phyloP scores from a whole-genome alignment of 2,888 invertebrate species.

The Thumatha senex region DNA sequence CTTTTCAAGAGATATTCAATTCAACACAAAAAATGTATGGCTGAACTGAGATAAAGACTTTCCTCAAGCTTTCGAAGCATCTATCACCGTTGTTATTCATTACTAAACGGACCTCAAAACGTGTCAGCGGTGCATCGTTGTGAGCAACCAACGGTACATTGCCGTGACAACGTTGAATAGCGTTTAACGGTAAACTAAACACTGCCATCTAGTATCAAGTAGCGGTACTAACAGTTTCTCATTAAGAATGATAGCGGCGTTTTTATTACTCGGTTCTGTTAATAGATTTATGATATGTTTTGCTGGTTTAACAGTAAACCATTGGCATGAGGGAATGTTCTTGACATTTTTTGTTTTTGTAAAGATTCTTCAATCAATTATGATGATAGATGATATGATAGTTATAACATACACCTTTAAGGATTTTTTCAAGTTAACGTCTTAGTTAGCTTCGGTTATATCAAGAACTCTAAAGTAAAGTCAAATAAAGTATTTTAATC shows the following conservation, averaged over 20 bases:
- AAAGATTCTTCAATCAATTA: slow-evolving; percentile 25
- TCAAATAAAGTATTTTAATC: too few relatives aligned
- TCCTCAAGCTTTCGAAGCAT: slow-evolving; percentile 10
- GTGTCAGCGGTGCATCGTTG: slow-evolving; percentile 59
- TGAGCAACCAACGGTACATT: slow-evolving; percentile 52
- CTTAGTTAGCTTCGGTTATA: too few relatives aligned
- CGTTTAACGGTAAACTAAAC: slow-evolving; percentile 55
- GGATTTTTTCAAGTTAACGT: too few relatives aligned
- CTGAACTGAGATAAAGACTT: too few relatives aligned
- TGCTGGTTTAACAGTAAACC: slow-evolving; percentile 28
- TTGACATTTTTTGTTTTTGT: slow-evolving; percentile 22
- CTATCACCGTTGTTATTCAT: slow-evolving; percentile 50
- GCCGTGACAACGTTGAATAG: slow-evolving; percentile 51
- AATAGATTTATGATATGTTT: slow-evolving; percentile 31
- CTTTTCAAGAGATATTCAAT: too few relatives aligned
- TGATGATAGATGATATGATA: slow-evolving; percentile 19
- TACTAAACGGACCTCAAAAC: slow-evolving; percentile 56
- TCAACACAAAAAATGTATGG: too few relatives aligned
- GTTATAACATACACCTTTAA: background rate
- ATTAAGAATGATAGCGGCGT: slow-evolving; percentile 50
- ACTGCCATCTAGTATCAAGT: slow-evolving; percentile 72
- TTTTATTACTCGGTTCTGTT: slow-evolving; percentile 32
- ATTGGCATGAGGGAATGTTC: slow-evolving; percentile 15
- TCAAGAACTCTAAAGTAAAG: too few relatives aligned
- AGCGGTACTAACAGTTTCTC: slow-evolving; percentile 69